These are phyloP conservation scores for Pachycephus smyrnensis DNA, from an alignment of 2,888 invertebrate genomes.

Conservation along the genomic window DNA sequence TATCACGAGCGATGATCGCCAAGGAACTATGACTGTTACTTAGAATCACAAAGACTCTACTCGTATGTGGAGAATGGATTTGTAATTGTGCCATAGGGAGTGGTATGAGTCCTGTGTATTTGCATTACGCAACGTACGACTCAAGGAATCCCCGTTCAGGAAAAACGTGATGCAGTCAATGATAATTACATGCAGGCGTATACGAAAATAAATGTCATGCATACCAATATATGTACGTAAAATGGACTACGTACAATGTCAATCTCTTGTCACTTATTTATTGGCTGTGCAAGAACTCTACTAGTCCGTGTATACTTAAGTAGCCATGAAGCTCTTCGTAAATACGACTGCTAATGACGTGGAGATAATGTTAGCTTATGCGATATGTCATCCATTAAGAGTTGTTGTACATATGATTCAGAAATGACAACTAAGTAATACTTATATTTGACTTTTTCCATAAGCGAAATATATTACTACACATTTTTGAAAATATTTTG, in stretches of 20 bases:
- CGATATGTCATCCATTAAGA: neutral
- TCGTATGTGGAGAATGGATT: neutral
- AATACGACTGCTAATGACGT: neutral
- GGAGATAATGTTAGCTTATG: neutral
- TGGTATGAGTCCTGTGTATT: constrained; percentile 15
- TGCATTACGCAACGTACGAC: constrained; percentile 33
- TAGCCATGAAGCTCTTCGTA: neutral
- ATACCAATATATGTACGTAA: neutral
- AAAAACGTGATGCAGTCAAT: constrained; percentile 21
- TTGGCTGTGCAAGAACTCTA: neutral
- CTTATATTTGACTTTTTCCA: neutral
- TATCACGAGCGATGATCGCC: neutral
- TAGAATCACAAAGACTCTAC: neutral
- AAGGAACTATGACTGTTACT: neutral
- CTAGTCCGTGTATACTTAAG: neutral
- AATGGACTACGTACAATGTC: neutral
- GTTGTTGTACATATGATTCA: neutral
- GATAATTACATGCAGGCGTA: neutral
- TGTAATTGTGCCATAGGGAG: neutral
- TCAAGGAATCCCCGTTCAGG: constrained; percentile 36
- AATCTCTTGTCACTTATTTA: neutral
- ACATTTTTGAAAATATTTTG: neutral
- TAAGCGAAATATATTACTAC: neutral
- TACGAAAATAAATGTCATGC: constrained; percentile 1
- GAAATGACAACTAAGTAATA: neutral